phyloP scores from a whole-genome alignment of 2,113 vertebrate genomes.

The Ophthalmolycus amberensis region DNA sequence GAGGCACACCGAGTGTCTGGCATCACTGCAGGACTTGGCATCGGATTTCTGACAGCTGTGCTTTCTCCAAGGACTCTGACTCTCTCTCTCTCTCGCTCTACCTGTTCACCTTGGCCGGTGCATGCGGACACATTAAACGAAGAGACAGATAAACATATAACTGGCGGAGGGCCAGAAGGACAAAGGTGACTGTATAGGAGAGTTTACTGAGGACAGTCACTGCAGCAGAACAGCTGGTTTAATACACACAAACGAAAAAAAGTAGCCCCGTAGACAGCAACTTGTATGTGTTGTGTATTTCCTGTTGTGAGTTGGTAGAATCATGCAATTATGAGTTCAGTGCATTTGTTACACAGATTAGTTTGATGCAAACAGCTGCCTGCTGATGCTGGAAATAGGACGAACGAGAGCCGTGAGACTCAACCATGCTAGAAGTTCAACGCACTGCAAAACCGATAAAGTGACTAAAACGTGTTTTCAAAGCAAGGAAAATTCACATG shows the following conservation, averaged over 20 bases:
- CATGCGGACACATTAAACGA: constrained; percentile 64
- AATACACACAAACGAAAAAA: background rate
- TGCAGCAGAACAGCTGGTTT: constrained; percentile 38
- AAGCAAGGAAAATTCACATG: background rate
- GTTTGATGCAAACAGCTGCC: constrained; percentile 7
- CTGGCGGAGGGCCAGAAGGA: constrained; percentile 58
- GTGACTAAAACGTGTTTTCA: background rate
- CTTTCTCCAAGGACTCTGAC: constrained; percentile 71
- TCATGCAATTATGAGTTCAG: no score
- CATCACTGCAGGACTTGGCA: constrained; percentile 63
- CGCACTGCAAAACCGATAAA: constrained; percentile 5
- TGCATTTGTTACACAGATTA: no score
- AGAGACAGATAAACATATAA: constrained; percentile 67
- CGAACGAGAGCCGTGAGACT: background rate
- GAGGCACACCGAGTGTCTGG: constrained; percentile 67
- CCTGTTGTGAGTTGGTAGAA: background rate
- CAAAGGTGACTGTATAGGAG: constrained; percentile 62
- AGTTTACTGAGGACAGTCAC: constrained; percentile 47
- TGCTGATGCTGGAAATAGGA: background rate
- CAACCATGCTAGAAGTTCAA: background rate
- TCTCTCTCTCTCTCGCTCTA: constrained; percentile 34
- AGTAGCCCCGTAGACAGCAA: background rate
- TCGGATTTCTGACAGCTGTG: constrained; percentile 74
- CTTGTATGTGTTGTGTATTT: background rate
- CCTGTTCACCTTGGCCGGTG: constrained; percentile 68